phyloP scores from a whole-genome alignment of 2,888 invertebrate species.

The Acanthococcus lagerstroemiae region DNA sequence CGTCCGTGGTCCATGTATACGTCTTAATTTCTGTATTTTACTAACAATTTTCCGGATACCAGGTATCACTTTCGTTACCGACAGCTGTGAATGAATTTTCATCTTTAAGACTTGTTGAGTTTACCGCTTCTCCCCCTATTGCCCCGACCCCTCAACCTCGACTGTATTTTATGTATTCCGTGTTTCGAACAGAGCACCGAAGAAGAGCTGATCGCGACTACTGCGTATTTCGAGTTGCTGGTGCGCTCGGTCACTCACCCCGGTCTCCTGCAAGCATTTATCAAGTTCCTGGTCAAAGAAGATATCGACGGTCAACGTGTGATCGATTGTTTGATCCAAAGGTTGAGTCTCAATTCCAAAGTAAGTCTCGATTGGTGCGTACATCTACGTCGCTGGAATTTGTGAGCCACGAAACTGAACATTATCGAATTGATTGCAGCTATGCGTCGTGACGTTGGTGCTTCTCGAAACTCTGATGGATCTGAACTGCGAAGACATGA shows the following conservation, averaged over 20 bases:
- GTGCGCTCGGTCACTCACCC: slow-evolving; percentile 77
- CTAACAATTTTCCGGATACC: too few relatives aligned
- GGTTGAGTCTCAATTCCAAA: slow-evolving; percentile 61
- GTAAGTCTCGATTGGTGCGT: slow-evolving; percentile 46
- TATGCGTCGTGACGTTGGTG: slow-evolving; percentile 79
- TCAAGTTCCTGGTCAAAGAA: slow-evolving; percentile 72
- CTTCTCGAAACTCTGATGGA: slow-evolving; percentile 83
- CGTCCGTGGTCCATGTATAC: too few relatives aligned
- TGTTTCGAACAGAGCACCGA: slow-evolving; percentile 58
- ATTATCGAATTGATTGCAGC: slow-evolving; percentile 47
- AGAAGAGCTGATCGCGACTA: slow-evolving; percentile 82
- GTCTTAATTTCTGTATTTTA: too few relatives aligned
- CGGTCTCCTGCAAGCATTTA: slow-evolving; percentile 67
- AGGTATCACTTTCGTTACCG: too few relatives aligned
- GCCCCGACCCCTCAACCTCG: neutral
- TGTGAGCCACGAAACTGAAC: neutral
- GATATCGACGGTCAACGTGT: slow-evolving; percentile 77
- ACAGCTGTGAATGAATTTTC: too few relatives aligned
- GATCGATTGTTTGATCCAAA: slow-evolving; percentile 67
- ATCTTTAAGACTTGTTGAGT: too few relatives aligned
- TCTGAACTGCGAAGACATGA: slow-evolving; percentile 90
- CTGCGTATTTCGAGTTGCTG: slow-evolving; percentile 84
- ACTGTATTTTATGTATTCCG: too few relatives aligned
- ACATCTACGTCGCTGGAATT: neutral
- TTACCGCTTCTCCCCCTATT: too few relatives aligned